Evolutionary conservation across 1,140 invertebrate genomes (phyloP).

Genomic region (Neotoxoptera formosana): DNA sequence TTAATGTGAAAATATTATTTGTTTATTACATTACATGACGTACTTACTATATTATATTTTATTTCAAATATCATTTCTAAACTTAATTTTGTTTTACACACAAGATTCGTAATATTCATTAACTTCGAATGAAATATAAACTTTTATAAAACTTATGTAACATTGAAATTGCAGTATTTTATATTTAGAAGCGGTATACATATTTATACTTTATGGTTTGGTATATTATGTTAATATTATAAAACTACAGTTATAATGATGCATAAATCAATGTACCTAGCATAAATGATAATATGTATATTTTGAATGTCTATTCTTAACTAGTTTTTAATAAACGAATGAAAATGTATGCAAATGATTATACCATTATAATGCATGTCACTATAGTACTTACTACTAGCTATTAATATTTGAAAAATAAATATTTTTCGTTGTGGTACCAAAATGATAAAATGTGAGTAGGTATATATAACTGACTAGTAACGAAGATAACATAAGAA

Average conservation of each 20-base stretch:
- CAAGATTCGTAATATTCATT: neutral
- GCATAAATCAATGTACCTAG: neutral
- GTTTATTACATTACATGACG: neutral
- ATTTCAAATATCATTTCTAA: neutral
- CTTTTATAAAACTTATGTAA: neutral
- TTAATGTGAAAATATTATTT: neutral
- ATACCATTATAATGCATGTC: too few species aligned
- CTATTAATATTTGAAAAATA: too few species aligned
- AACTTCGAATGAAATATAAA: conserved; percentile 10
- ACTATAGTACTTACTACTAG: too few species aligned
- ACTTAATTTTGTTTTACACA: neutral
- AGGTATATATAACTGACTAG: too few species aligned
- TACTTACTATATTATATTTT: neutral
- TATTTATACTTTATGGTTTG: neutral
- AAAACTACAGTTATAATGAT: neutral
- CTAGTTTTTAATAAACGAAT: neutral
- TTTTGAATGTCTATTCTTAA: neutral
- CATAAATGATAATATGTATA: neutral
- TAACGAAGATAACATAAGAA: too few species aligned
- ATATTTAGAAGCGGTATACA: neutral
- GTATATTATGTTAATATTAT: neutral
- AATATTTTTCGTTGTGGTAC: too few species aligned
- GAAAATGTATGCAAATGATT: too few species aligned
- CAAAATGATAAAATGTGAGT: too few species aligned
- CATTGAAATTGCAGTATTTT: conserved; percentile 11